Conservation (phyloP, 2,113 vertebrate species). For the Eulemur macaco region DNA sequence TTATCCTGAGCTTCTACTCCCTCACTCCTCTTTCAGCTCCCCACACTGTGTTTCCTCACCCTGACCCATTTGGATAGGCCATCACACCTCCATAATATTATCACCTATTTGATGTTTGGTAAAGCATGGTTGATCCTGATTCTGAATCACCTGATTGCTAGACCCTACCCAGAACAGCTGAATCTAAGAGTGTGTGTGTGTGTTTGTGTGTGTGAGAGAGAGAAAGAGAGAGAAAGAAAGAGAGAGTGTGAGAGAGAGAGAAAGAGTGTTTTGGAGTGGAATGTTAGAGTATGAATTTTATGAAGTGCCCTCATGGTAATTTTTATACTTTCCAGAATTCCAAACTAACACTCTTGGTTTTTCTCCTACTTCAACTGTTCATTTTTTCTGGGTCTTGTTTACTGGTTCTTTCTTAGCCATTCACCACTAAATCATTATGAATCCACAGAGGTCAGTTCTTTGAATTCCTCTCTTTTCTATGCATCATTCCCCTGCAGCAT, state of each 20-base stretch:
- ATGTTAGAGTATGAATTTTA: background rate
- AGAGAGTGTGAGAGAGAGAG: no score
- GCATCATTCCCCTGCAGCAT: background rate
- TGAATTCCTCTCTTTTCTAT: background rate
- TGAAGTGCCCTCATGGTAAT: background rate
- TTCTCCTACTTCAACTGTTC: background rate
- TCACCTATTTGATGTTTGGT: background rate
- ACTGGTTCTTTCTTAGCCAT: background rate
- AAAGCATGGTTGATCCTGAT: background rate
- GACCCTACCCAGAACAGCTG: background rate
- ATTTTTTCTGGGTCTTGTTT: background rate
- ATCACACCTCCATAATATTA: background rate
- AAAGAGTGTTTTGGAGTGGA: background rate
- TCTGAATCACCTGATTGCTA: background rate
- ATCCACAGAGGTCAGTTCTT: background rate
- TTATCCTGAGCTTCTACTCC: background rate
- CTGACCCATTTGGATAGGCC: background rate
- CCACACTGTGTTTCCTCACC: background rate
- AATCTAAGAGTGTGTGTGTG: background rate
- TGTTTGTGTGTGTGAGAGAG: no score
- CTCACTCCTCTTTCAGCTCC: background rate
- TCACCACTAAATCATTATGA: background rate
- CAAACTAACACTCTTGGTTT: background rate
- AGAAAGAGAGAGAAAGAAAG: background rate
- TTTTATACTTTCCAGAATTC: background rate